Percentiles rank a stretch among this genome's conserved stretches.
Evolutionary conservation across 1,140 invertebrate genomes (phyloP).

Genomic region (Drosophila subobscura): DNA sequence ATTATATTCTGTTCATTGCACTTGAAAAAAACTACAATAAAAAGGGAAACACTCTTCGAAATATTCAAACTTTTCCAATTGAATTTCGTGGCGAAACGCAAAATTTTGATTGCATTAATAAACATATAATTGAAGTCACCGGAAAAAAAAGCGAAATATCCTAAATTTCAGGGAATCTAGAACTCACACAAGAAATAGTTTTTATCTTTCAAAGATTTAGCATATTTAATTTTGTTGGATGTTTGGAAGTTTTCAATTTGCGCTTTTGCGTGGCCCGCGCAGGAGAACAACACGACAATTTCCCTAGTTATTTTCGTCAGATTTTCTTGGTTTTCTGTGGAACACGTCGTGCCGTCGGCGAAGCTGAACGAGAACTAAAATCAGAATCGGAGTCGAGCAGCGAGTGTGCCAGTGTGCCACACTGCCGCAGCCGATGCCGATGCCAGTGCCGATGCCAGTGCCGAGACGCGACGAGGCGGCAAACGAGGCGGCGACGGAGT

Average conservation of each 20-base stretch:
- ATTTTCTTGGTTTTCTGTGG: constrained; percentile 20
- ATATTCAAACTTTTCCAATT: constrained; percentile 5
- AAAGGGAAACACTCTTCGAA: constrained; percentile 2
- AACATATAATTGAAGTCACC: neutral
- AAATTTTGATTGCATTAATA: neutral
- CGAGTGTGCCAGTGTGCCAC: constrained; percentile 11
- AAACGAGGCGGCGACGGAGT: constrained; percentile 7
- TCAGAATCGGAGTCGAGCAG: constrained; percentile 27
- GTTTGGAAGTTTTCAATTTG: too few relatives aligned
- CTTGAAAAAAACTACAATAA: constrained; percentile 25
- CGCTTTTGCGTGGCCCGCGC: constrained; percentile 22
- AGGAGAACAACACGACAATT: constrained; percentile 32
- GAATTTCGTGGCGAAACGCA: neutral
- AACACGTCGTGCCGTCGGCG: constrained; percentile 81
- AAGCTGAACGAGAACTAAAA: constrained; percentile 82
- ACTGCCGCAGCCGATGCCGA: constrained; percentile 11
- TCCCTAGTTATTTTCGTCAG: constrained; percentile 5
- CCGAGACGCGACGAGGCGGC: constrained; percentile 23
- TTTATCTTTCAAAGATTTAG: constrained; percentile 1
- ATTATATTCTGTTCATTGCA: constrained; percentile 17
- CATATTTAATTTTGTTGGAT: constrained; percentile 6
- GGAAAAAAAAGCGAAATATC: neutral
- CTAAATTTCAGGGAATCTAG: neutral
- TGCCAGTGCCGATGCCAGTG: too few relatives aligned
- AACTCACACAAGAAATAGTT: neutral